These are phyloP conservation scores for Melipona beecheii DNA, from an alignment of 2,888 invertebrate genomes.

Conservation along the genomic window DNA sequence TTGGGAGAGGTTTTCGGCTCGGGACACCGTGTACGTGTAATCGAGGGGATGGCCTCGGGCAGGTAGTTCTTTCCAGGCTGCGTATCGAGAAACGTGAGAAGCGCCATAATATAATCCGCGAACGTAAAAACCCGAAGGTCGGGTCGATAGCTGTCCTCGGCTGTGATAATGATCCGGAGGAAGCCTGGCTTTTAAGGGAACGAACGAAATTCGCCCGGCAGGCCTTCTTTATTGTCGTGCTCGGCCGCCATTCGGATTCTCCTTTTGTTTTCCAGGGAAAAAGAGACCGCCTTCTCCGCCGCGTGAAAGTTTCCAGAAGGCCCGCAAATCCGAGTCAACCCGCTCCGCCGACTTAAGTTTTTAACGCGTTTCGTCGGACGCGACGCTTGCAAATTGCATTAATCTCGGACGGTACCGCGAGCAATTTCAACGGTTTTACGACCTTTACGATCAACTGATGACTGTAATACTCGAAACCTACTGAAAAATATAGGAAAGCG, in stretches of 20 bases:
- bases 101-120: slow-evolving; percentile 61
- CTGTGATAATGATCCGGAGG: slow-evolving; percentile 51
- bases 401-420: not conserved
- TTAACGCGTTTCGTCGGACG: too few relatives aligned
- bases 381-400: too few relatives aligned
- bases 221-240: slow-evolving; percentile 13
- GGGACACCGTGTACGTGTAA: slow-evolving; percentile 33
- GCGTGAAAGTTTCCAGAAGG: not conserved
- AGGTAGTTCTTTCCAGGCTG: slow-evolving; percentile 46
- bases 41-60: slow-evolving; percentile 30
- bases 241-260: not conserved
- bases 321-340: not conserved
- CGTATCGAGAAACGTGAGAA: slow-evolving; percentile 60
- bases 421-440: not conserved
- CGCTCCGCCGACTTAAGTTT: not conserved
- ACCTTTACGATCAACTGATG: not conserved
- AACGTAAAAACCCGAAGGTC: slow-evolving; percentile 57
- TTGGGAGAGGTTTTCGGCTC: not conserved
- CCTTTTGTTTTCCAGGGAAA: slow-evolving; percentile 9
- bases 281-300: too few relatives aligned
- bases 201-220: slow-evolving; percentile 25
- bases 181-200: slow-evolving; percentile 40
- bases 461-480: not conserved
- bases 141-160: slow-evolving; percentile 53
- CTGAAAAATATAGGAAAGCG: too few relatives aligned